Base-by-base conservation (phyloP, 2,113 vertebrate species). In the human region DNA sequence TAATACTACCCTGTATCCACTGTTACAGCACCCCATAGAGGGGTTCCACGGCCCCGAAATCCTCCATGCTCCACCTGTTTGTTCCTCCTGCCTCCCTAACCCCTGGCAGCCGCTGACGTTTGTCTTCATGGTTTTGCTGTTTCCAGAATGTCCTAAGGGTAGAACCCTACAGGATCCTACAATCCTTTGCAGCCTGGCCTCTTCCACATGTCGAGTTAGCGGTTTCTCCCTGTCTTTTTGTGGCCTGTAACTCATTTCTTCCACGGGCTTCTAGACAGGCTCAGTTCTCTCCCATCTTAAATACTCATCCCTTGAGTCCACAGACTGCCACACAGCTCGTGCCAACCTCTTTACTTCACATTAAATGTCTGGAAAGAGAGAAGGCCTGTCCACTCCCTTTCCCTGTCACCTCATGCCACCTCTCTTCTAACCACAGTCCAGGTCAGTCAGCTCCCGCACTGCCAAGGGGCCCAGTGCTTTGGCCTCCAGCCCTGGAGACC, bases 121-220 rank as follows among this genome's bases (percentile, higher is more conserved):
- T 0, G 52, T 32, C n/a, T 1, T 22, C 8, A 0, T 3, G 30
- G 23, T 3, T 23, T 13, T 43, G 27, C 9, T 0, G 9, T 27
- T 32, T 70, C 16, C 35, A n/a, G 68, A 18, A n/a, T 70, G 68
- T 70, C 8, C 32, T 18, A 32, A 14, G 35, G 68, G 6, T 70
- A 4, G 38, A 38, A 11, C 2, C 40, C 73, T 8, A 3, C 25
- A 14, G 72, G 27, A 13, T 30, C 25, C 61, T 43, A 18, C 13
- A 32, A 52, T 48, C 57, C 23, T 14, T 18, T 8, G 23, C 48
- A 25, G 9, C 2, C 2, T 13, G 25, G 32, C 59, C 57, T 12
- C 55, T 35, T 8, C 18, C 35, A 5, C 9, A 4, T 8, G 4
- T 8, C 0, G 17, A 8, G 0, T 1, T 6, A 27, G 30, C 2